These are phyloP conservation scores for Hycleus cichorii DNA, from an alignment of 1,140 invertebrate genomes.

Conservation along the genomic window DNA sequence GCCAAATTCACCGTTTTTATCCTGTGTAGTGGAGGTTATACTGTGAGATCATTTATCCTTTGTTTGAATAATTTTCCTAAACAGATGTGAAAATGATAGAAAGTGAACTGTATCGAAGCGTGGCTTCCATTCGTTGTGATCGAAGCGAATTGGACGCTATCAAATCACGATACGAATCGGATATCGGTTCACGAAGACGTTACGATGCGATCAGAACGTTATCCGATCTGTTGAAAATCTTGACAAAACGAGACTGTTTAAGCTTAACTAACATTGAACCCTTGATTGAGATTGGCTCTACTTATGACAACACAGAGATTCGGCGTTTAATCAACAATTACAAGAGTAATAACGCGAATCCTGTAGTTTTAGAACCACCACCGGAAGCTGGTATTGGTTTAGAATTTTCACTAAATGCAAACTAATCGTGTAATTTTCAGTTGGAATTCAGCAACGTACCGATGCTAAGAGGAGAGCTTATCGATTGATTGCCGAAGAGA, in stretches of 20 bases:
- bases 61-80: too few relatives aligned
- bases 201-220: conserved; percentile 10
- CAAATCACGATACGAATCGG: conserved; percentile 9
- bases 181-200: conserved; percentile 17
- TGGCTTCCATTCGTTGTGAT: background rate
- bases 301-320: background rate
- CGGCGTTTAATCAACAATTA: background rate
- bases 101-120: background rate
- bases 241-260: conserved; percentile 20
- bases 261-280: background rate
- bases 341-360: background rate
- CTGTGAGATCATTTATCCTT: too few relatives aligned
- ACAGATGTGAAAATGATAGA: too few relatives aligned
- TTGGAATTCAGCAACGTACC: background rate
- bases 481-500: conserved; percentile 12
- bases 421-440: background rate
- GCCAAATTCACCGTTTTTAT: too few relatives aligned
- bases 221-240: conserved; percentile 5
- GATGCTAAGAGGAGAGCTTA: conserved; percentile 1
- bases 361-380: background rate
- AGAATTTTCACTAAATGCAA: background rate
- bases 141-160: background rate
- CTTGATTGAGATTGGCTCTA: conserved; percentile 7
- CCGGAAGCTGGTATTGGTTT: background rate
- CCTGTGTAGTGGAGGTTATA: too few relatives aligned